Base-by-base conservation (phyloP, 2,888 invertebrate genomes). In the Campoletis raptor region DNA sequence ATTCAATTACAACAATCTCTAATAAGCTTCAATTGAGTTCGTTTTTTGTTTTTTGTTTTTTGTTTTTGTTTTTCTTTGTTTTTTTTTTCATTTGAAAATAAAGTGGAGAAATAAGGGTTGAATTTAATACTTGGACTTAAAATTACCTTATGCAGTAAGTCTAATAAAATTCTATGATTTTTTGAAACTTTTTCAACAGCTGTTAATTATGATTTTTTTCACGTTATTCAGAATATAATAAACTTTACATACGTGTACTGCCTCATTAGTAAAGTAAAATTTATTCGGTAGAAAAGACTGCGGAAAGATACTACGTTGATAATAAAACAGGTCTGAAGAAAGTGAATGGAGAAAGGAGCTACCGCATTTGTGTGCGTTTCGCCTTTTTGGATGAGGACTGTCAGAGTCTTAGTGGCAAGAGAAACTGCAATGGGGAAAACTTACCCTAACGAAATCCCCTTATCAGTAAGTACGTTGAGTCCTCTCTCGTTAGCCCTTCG, bases 401-500 rank as follows among this genome's bases (percentile, higher is more conserved):
- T 30, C 76, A 36, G 15, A 18, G 18, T 3, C 78, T 54, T 10
- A 42, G 48, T 54, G 18, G 81, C 73, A 78, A 66, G 80, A 74
- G 67, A 45, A 48, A 77, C 74, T 61, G 42, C 76, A 42, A 18
- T 40, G 45, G 61, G 61, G 40, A 64, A 79, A 83, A 83, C 77
- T 81, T 80, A 61, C 36, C 21, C 52, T n/a, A 42, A 78, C 52
- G 36, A 69, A 74, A 82, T 69, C 81, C 78, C 54, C 79, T 86
- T 86, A 84, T 84, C 86, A 84, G 74, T 81, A 61, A 45, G 67
- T 73, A 74, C 81, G 69, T 76, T 15, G 72, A 64, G 78, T 64
- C 61, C 74, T 54, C 67, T 30, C 64, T 81, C 80, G 78, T 84
- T 80, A 85, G 81, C 30, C 57, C 42, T 81, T 84, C 54, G 42